Evolutionary conservation across 2,888 invertebrate species (phyloP).

Genomic region (Acanthosepion esculentum): DNA sequence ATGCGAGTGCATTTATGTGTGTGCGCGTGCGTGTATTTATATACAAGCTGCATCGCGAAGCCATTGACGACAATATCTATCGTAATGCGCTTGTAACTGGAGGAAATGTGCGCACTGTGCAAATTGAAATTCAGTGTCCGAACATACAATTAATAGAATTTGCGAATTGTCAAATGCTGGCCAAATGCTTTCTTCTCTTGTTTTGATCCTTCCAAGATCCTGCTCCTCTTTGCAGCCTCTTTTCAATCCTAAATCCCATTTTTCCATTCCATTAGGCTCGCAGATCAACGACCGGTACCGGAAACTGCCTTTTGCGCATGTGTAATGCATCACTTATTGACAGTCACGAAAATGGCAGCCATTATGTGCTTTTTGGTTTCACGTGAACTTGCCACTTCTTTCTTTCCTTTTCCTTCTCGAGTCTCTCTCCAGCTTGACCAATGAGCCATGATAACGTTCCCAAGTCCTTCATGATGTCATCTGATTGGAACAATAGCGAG

Average conservation of each 20-base stretch:
- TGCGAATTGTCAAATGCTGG: no score
- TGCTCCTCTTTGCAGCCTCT: not conserved
- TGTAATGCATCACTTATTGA: not conserved
- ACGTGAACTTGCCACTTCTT: not conserved
- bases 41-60: not conserved
- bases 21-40: not conserved
- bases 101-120: no score
- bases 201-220: not conserved
- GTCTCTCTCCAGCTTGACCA: not conserved
- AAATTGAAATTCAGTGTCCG: no score
- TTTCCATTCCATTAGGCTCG: not conserved
- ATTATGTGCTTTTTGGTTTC: not conserved
- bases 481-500: not conserved
- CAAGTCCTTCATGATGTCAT: not conserved
- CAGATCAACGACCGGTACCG: not conserved
- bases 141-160: no score
- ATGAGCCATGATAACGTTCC: not conserved
- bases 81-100: no score
- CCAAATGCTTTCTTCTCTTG: no score
- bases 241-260: slow-evolving; percentile 6
- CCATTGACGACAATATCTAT: no score
- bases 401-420: not conserved
- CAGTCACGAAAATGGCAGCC: not conserved
- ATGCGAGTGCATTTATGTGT: not conserved
- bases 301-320: slow-evolving; percentile 8